Conservation (phyloP, 23 tunicate species). For the Styela plicata region DNA sequence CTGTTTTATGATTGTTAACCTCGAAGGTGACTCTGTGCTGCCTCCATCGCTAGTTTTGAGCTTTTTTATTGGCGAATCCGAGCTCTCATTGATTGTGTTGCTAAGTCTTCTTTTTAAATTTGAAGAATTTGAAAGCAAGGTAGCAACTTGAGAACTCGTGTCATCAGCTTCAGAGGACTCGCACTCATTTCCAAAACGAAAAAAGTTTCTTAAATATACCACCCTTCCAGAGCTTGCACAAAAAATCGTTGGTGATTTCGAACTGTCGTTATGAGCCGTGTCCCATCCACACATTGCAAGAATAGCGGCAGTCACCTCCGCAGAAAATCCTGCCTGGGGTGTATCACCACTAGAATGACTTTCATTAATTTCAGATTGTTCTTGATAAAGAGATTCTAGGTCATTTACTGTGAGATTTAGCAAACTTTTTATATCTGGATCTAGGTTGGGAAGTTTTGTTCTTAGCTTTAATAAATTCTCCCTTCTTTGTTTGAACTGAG, state of each 20-base stretch:
- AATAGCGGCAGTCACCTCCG: conserved; percentile 29
- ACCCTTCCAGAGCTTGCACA: background rate
- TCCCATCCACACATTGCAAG: conserved; percentile 90
- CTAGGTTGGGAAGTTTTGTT: conserved; percentile 33
- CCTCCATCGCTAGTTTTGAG: background rate
- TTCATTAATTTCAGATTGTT: background rate
- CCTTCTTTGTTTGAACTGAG: conserved; percentile 29
- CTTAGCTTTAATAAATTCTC: conserved; percentile 23
- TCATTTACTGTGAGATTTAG: conserved; percentile 3
- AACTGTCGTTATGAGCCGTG: conserved; percentile 13
- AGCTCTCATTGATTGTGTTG: background rate
- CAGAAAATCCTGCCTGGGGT: background rate
- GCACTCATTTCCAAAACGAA: background rate
- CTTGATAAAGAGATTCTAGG: background rate
- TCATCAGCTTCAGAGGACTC: background rate
- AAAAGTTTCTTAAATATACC: background rate
- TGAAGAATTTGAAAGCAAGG: background rate
- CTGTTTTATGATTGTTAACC: conserved; percentile 29
- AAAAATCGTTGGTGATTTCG: background rate
- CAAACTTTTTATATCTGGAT: background rate
- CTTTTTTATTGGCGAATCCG: background rate
- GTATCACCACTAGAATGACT: too few relatives aligned
- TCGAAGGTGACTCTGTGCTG: background rate
- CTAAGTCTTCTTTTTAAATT: background rate
- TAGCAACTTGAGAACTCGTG: background rate